Conservation (phyloP, 2,888 invertebrate genomes). For the Heterodera filipjevi region DNA sequence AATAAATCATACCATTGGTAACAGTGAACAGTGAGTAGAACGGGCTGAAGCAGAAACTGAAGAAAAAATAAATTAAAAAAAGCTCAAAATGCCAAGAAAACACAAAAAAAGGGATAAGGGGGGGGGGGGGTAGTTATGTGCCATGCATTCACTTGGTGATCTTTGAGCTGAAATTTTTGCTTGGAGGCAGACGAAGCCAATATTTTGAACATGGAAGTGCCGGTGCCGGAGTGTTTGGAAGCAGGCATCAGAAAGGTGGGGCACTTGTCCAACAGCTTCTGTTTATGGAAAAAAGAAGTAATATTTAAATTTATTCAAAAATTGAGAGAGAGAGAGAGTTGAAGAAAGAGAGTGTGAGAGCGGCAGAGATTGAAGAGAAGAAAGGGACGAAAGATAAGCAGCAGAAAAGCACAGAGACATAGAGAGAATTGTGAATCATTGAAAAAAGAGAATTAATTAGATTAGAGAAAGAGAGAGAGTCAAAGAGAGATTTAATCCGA, state of each 20-base stretch:
- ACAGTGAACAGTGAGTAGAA: slow-evolving; percentile 79
- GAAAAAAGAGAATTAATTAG: too few species aligned
- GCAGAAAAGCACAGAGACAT: background rate
- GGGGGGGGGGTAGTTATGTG: too few species aligned
- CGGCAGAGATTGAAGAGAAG: background rate
- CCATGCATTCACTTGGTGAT: slow-evolving; percentile 7
- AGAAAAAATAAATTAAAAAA: background rate
- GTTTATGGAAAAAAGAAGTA: background rate
- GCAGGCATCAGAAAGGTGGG: slow-evolving; percentile 75
- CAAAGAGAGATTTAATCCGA: too few species aligned
- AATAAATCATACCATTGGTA: slow-evolving; percentile 75
- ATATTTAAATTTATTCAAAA: background rate
- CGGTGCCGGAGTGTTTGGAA: slow-evolving; percentile 70
- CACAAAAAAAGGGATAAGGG: too few species aligned
- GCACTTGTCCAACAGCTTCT: slow-evolving; percentile 74
- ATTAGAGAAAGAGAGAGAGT: too few species aligned
- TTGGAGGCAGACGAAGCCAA: slow-evolving; percentile 13
- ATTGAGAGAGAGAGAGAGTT: background rate
- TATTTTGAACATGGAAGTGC: slow-evolving; percentile 29
- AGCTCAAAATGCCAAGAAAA: background rate
- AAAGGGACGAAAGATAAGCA: background rate
- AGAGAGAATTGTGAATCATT: too few species aligned
- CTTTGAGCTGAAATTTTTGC: slow-evolving; percentile 26
- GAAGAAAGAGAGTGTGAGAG: background rate
- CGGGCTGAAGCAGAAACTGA: slow-evolving; percentile 82